Evolutionary conservation across 2,888 invertebrate genomes (phyloP), one percentile per base, ranked within the genome.

Genomic region (Drosophila recens): DNA sequence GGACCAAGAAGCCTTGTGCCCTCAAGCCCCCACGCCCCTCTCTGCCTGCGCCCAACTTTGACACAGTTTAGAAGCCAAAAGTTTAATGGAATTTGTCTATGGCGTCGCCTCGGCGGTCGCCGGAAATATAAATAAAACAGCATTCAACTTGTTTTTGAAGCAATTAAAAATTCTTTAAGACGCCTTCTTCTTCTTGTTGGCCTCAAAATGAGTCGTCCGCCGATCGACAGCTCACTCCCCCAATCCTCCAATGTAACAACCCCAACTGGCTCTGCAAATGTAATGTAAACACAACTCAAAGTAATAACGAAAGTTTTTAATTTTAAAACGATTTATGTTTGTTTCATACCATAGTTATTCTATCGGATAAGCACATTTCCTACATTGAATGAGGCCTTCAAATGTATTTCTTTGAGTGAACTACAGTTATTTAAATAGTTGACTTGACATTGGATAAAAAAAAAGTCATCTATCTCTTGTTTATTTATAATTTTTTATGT

Each of bases 21-120:
- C 11, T 17, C 33, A 30, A 5, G 4, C 4, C 53, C 3, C 8
- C n/a, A 10, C 4, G 4, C 13, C 33, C 45, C 46, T 9, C 30
- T 6, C 13, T 48, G 53, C 54, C 67, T 67, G 63, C 33, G 52
- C 62, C 59, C 82, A 86, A 82, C 80, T 86, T 90, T 90, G 84
- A 88, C 90, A 86, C 86, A 86, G 90, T 85, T 86, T 86, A 86
- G 81, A 81, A 81, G 84, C 84, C 89, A 86, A 86, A 86, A 86
- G 89, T 86, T 86, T 90, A 86, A 86, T 86, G 86, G 90, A 90
- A 86, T 86, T 86, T 90, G 90, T 86, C 87, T 88, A 83, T 90
- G 75, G 82, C 82, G 64, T 71, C 71, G 88, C 75, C 84, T 74
- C 53, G 81, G 56, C 67, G 75, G 52, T 81, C 79, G 57, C 72